These are phyloP conservation scores for Nineta flava DNA, from an alignment of 2,888 invertebrate genomes.

Conservation along the genomic window DNA sequence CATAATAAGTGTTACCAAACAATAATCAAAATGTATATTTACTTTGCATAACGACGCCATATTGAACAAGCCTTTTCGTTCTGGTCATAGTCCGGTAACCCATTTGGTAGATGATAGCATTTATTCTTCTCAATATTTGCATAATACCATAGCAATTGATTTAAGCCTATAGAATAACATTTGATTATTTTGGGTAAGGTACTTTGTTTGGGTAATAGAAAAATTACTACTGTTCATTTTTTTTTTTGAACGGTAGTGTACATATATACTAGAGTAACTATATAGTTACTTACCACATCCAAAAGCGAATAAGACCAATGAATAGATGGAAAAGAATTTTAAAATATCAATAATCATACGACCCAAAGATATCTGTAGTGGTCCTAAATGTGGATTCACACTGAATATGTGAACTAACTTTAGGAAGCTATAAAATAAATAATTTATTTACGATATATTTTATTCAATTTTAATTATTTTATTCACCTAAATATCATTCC, in stretches of 20 bases:
- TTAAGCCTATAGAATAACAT: slow-evolving; percentile 43
- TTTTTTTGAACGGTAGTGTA: too few relatives aligned
- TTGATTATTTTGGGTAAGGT: too few relatives aligned
- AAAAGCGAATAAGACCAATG: slow-evolving; percentile 84
- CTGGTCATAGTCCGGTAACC: slow-evolving; percentile 68
- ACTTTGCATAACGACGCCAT: slow-evolving; percentile 80
- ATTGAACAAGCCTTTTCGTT: slow-evolving; percentile 70
- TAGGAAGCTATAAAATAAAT: slow-evolving; percentile 63
- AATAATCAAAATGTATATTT: slow-evolving; percentile 38
- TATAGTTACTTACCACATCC: slow-evolving; percentile 69
- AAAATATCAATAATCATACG: slow-evolving; percentile 89
- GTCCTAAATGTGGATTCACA: slow-evolving; percentile 91
- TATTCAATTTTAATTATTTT: neutral
- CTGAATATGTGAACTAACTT: slow-evolving; percentile 95
- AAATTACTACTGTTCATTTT: neutral
- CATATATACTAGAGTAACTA: neutral
- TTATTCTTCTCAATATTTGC: slow-evolving; percentile 76
- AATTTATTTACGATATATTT: neutral
- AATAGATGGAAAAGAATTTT: slow-evolving; percentile 91
- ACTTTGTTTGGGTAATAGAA: neutral
- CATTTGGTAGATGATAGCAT: slow-evolving; percentile 60
- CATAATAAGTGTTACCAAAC: too few relatives aligned
- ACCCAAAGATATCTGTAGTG: slow-evolving; percentile 82
- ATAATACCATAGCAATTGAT: slow-evolving; percentile 86
- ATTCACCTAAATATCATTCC: slow-evolving; percentile 79